Conservation (phyloP, 2,113 vertebrate species). For the Petromus typicus region DNA sequence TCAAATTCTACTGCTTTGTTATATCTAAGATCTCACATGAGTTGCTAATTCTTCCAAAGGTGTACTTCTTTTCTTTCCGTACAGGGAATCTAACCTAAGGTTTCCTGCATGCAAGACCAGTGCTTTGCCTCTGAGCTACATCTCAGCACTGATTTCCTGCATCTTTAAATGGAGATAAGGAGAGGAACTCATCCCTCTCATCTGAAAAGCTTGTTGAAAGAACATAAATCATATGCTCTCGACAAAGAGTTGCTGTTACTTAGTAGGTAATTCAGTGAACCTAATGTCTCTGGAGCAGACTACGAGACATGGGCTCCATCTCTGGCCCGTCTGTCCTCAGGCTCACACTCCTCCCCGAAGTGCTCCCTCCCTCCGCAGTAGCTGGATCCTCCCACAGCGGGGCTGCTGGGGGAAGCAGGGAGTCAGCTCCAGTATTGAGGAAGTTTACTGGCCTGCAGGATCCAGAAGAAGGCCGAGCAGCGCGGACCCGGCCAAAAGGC, state of each 20-base stretch:
- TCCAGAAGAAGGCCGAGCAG: not conserved
- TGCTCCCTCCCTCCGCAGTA: not conserved
- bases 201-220: not conserved
- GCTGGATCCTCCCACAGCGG: not conserved
- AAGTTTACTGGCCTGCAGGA: not conserved
- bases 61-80: not conserved
- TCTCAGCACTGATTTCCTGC: not conserved
- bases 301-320: not conserved
- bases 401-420: not conserved
- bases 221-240: not conserved
- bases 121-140: not conserved
- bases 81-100: not conserved
- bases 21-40: not conserved
- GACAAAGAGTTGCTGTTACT: not conserved
- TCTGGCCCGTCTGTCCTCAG: not conserved
- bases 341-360: too few species aligned
- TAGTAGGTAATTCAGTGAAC: not conserved
- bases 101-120: not conserved
- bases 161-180: not conserved
- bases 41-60: not conserved
- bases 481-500: accelerated
- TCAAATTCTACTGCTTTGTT: not conserved
- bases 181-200: not conserved
- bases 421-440: not conserved
- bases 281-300: not conserved